A percentile compares a stretch with the other conserved stretches of the same genome.
phyloP scores from a whole-genome alignment of 1,140 invertebrate genomes.

The Drosophila melanica region DNA sequence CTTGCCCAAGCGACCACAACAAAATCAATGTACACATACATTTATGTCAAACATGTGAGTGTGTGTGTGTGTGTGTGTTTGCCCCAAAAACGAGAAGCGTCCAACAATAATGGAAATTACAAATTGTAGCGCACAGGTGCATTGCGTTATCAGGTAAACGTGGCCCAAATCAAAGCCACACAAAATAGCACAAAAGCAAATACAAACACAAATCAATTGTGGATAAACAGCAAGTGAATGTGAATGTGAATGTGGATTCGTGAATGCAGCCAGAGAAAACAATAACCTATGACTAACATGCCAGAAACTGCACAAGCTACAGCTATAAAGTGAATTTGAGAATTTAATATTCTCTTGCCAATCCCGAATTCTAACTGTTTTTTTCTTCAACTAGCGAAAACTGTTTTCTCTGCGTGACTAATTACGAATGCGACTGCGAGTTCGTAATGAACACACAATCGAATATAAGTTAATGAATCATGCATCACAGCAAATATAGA shows the following conservation, averaged over 20 bases:
- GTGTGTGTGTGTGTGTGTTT: slow-evolving; percentile 20
- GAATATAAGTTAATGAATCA: slow-evolving; percentile 15
- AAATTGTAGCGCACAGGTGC: slow-evolving; percentile 40
- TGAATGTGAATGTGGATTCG: slow-evolving; percentile 7
- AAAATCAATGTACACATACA: slow-evolving; percentile 45
- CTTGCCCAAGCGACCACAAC: slow-evolving; percentile 49
- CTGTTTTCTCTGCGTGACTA: slow-evolving; percentile 11
- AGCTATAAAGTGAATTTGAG: too few relatives aligned
- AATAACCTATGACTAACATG: slow-evolving; percentile 7
- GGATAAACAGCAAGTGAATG: not conserved
- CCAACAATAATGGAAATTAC: slow-evolving; percentile 46
- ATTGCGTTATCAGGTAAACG: slow-evolving; percentile 57
- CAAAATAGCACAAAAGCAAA: slow-evolving; percentile 49
- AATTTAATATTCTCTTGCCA: slow-evolving; percentile 1
- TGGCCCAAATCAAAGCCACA: slow-evolving; percentile 70
- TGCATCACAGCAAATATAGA: not conserved
- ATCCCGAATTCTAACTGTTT: not conserved
- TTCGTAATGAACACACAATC: slow-evolving; percentile 1
- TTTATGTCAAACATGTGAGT: slow-evolving; percentile 17
- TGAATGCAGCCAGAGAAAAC: slow-evolving; percentile 16
- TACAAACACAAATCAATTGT: slow-evolving; percentile 14
- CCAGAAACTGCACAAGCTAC: too few relatives aligned
- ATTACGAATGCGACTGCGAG: slow-evolving; percentile 1
- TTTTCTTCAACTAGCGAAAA: not conserved
- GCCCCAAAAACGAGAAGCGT: slow-evolving; percentile 41